Base-by-base conservation (phyloP, 2,888 invertebrate genomes). In the Autographa pulchrina region DNA sequence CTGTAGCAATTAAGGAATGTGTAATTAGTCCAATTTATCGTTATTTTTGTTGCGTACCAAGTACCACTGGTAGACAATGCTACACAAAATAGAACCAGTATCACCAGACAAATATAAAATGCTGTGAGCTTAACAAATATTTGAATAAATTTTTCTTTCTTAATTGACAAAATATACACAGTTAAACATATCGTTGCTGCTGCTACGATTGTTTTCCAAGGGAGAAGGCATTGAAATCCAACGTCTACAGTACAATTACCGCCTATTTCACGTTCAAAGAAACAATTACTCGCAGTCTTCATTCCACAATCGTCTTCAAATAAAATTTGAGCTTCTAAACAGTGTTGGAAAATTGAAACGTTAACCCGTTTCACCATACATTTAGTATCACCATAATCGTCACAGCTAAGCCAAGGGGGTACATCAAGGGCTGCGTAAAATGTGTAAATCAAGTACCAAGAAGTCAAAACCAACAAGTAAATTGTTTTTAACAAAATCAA, bases 331-430 rank as follows among this genome's bases (percentile, higher is more conserved):
- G 93, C 89, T 87, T 94, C 94, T 61, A 95, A 68, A 68, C 95
- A 95, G 74, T 93, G 92, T 88, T 95, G 94, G 77, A 93, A 95
- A 73, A 91, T 82, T 0, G 95, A 92, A 0, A 93, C 84, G 65
- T 95, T 93, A 0, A 92, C 69, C 59, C 90, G 84, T 84, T 95
- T 96, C 13, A 95, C 92, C 93, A 96, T 94, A 82, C 95, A 95
- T 75, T 88, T 90, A 14, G 80, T 69, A 38, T 81, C 78, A 58
- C 88, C 88, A 63, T 86, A 93, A n/a, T 91, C 91, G 0, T 91
- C 89, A 72, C 95, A 95, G 2, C 88, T 85, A 61, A 87, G 89
- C 95, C 95, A 95, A 0, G 95, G 94, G 1, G 94, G 94, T 2
- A 91, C 90, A 64, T 92, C 90, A 25, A 91, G 68, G 0, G 90